phyloP scores from a whole-genome alignment of 2,113 vertebrate genomes.

The Mesembrinibis cayennensis region DNA sequence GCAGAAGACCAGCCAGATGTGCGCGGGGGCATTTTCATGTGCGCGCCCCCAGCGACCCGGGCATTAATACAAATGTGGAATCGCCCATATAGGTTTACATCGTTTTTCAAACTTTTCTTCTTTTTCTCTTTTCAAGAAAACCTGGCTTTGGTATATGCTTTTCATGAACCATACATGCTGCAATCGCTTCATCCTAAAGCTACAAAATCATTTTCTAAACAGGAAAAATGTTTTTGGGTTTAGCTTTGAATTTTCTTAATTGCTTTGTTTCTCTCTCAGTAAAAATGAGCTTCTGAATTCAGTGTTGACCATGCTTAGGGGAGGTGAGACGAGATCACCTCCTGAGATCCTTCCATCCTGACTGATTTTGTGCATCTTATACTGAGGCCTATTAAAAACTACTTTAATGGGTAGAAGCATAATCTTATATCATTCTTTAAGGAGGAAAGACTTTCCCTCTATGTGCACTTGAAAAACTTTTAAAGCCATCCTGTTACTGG shows the following conservation, averaged over 20 bases:
- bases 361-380: not conserved
- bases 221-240: not conserved
- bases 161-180: rapidly evolving
- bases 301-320: not conserved
- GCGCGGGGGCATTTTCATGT: rapidly evolving
- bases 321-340: not conserved
- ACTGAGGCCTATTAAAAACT: not conserved
- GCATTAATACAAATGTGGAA: rapidly evolving
- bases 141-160: not conserved
- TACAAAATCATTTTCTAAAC: not conserved
- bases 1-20: not conserved
- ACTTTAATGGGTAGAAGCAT: not conserved
- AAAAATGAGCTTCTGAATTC: not conserved
- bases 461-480: not conserved
- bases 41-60: rapidly evolving
- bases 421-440: not conserved
- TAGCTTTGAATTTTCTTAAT: not conserved
- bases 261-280: not conserved
- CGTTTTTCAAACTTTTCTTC: not conserved
- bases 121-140: not conserved
- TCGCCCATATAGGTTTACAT: rapidly evolving
- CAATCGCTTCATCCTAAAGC: not conserved
- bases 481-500: not conserved
- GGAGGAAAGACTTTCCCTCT: not conserved
- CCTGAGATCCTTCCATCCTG: not conserved